Evolutionary conservation across 1,140 invertebrate species (phyloP), one percentile per base, ranked within the genome.

Genomic region (Nebria ingens): DNA sequence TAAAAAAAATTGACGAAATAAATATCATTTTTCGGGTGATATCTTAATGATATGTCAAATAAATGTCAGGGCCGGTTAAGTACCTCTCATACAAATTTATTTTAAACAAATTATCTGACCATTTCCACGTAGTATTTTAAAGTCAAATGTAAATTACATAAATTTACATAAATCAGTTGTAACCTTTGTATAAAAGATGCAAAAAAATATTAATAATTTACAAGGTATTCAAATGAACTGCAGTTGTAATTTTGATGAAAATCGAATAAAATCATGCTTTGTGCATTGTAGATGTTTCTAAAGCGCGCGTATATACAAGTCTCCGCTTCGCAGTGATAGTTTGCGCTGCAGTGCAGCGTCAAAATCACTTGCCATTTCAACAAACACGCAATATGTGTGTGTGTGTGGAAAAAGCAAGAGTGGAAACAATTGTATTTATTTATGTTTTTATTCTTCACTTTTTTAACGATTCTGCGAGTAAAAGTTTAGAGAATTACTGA

Each of bases 241-340:
- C n/a, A n/a, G n/a, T n/a, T n/a, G n/a, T n/a, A n/a, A n/a, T n/a
- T n/a, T n/a, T n/a, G n/a, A n/a, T n/a, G n/a, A n/a, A n/a, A n/a
- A n/a, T n/a, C n/a, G n/a, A n/a, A n/a, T n/a, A n/a, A n/a, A n/a
- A n/a, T n/a, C n/a, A n/a, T n/a, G n/a, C n/a, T n/a, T n/a, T n/a
- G n/a, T n/a, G n/a, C n/a, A n/a, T n/a, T n/a, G n/a, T n/a, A n/a
- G n/a, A n/a, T n/a, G n/a, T n/a, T n/a, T n/a, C n/a, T n/a, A n/a
- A n/a, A n/a, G n/a, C n/a, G n/a, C n/a, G n/a, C 6, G 25, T 34
- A n/a, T 34, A 34, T 9, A 34, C n/a, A 34, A 34, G 25, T 34
- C 25, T 9, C n/a, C 25, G 25, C n/a, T 34, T 34, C 25, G n/a
- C 25, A 34, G 29, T 53, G 29, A 53, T 53, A n/a, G 6, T 34